Conservation (phyloP, 2,888 invertebrate genomes). For the Limnephilus lunatus region DNA sequence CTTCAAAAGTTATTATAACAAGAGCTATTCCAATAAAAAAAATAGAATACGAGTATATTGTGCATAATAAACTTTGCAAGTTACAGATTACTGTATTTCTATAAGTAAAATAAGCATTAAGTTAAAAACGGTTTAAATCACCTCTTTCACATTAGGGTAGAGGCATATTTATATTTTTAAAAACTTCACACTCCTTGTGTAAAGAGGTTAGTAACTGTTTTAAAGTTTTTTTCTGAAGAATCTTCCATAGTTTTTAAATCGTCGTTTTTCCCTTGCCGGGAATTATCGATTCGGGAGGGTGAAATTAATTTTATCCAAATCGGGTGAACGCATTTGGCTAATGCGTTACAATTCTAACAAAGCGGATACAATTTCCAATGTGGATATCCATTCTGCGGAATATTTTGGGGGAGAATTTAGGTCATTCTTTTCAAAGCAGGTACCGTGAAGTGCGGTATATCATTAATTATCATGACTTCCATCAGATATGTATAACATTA, state of each 20-base stretch:
- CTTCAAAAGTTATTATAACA: too few species aligned
- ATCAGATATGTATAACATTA: not conserved
- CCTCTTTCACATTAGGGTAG: too few species aligned
- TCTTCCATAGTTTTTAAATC: not conserved
- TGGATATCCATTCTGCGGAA: not conserved
- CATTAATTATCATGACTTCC: not conserved
- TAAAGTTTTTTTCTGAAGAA: not conserved
- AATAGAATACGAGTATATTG: too few species aligned
- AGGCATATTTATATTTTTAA: too few species aligned
- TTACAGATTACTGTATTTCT: too few species aligned
- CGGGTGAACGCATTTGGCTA: not conserved
- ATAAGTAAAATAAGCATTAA: too few species aligned
- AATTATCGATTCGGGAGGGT: constrained; percentile 23
- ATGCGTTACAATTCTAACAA: constrained; percentile 16
- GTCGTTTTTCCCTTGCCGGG: not conserved
- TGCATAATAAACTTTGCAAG: too few species aligned
- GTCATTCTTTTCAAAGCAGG: not conserved
- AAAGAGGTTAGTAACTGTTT: too few species aligned
- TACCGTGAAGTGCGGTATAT: not conserved
- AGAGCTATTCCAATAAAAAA: too few species aligned
- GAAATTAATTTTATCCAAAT: constrained; percentile 12
- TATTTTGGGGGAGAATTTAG: not conserved
- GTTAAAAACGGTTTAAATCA: too few species aligned
- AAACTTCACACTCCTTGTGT: too few species aligned
- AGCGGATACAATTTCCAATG: not conserved